Conservation (phyloP, 2,888 invertebrate species). For the Lycaena phlaeas region DNA sequence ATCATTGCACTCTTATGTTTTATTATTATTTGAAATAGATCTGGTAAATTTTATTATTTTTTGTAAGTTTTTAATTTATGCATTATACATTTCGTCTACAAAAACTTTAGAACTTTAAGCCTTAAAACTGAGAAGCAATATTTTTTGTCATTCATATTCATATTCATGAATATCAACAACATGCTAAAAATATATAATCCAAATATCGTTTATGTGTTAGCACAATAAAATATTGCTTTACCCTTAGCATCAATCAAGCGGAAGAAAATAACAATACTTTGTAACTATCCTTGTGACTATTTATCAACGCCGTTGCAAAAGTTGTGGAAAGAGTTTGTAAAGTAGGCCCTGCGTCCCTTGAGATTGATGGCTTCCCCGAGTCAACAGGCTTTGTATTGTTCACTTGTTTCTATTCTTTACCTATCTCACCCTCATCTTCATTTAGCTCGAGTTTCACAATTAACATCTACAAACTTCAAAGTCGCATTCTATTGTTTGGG, state of each 20-base stretch:
- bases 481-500: background rate
- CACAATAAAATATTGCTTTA: background rate
- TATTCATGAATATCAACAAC: too few species aligned
- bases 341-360: conserved; percentile 56
- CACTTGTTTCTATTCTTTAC: conserved; percentile 31
- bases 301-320: conserved; percentile 59
- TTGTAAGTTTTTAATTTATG: too few species aligned
- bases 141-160: too few species aligned
- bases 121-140: too few species aligned
- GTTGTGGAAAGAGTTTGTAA: conserved; percentile 52
- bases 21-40: too few species aligned
- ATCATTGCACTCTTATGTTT: too few species aligned
- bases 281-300: conserved; percentile 34
- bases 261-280: conserved; percentile 5
- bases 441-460: conserved; percentile 22
- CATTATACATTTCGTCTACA: too few species aligned
- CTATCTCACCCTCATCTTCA: conserved; percentile 38
- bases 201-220: too few species aligned
- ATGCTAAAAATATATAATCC: too few species aligned
- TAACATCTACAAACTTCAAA: conserved; percentile 3
- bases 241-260: background rate
- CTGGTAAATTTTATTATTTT: too few species aligned
- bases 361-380: conserved; percentile 55
- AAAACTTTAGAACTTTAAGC: too few species aligned
- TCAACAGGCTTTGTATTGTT: conserved; percentile 34